These are phyloP conservation scores for Argya squamiceps DNA, from an alignment of 2,797 vertebrate genomes.

Conservation along the genomic window DNA sequence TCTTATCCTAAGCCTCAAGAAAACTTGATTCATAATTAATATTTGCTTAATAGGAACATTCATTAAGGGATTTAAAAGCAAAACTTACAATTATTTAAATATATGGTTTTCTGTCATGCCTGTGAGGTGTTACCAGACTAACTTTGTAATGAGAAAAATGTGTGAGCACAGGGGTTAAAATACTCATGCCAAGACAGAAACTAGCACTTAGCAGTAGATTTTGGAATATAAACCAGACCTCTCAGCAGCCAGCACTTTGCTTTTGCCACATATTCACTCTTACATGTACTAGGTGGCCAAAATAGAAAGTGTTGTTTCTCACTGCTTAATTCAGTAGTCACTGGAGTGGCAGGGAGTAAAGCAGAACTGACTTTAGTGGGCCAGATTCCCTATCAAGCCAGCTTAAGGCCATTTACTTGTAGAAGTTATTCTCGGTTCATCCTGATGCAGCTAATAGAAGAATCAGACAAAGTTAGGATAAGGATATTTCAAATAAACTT, in stretches of 20 bases:
- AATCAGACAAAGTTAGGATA: not conserved
- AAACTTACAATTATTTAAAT: not conserved
- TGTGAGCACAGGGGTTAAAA: not conserved
- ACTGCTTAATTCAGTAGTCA: not conserved
- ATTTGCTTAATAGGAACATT: not conserved
- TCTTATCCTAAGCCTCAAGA: not conserved
- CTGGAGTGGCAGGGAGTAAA: not conserved
- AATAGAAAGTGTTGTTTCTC: not conserved
- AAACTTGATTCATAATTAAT: not conserved
- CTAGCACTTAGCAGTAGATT: not conserved
- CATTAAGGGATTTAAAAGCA: not conserved
- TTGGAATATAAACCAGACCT: constrained; percentile 9
- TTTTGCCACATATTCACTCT: not conserved
- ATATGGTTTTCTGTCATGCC: not conserved
- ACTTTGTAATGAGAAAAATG: not conserved
- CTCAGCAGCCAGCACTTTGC: not conserved
- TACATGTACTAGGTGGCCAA: not conserved
- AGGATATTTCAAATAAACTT: not conserved
- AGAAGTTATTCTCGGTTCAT: not conserved
- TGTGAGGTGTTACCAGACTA: not conserved
- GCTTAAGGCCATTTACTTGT: not conserved
- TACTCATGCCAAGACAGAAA: not conserved
- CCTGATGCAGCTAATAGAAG: not conserved
- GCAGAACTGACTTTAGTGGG: not conserved
- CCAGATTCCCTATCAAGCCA: not conserved